Evolutionary conservation across 2,797 vertebrate genomes (phyloP), one percentile per base, ranked within the genome.

Genomic region (Odontamblyopus rebecca): DNA sequence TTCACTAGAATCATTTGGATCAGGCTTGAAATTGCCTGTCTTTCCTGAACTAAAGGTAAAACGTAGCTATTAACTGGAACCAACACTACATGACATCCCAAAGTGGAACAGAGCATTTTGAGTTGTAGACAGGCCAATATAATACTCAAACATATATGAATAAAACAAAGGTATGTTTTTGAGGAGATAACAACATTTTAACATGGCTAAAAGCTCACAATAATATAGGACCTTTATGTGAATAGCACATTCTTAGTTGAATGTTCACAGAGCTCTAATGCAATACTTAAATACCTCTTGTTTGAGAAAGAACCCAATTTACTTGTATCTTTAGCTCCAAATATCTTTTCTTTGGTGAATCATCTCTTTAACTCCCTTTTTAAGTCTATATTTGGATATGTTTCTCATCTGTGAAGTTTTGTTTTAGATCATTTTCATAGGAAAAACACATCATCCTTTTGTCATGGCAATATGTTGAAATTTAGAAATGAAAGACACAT

Each of bases 361-460:
- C 1, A 1, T 13, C 56, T 27, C n/a, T 61, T 68, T 61, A n/a
- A 70, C 13, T 44, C 16, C n/a, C 67, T 51, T 30, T 35, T 30
- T 67, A 35, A 60, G 35, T 62, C 29, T 35, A n/a, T 54, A 56
- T 69, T 68, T 6, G 53, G 50, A 64, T 53, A 35, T 6, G 23
- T 72, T 35, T 38, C 44, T 48, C 44, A 15, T 12, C 30, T 30
- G 50, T 53, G 23, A 53, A 67, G 65, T 30, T 53, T 54, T 67
- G 19, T 18, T 26, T 57, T 68, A 66, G 64, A 50, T 66, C 6
- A 29, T 66, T 66, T 56, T 69, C 5, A 29, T 35, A 61, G 48
- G 19, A 56, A 65, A 69, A 68, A 35, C 30, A 67, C 23, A 66
- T 11, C 60, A 35, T 61, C 9, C 18, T 13, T 61, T 19, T 61